Percentiles rank a stretch among this genome's conserved stretches.
phyloP scores from a whole-genome alignment of 53 echinoderm and acorn worm genomes.

The Luidia sarsii region DNA sequence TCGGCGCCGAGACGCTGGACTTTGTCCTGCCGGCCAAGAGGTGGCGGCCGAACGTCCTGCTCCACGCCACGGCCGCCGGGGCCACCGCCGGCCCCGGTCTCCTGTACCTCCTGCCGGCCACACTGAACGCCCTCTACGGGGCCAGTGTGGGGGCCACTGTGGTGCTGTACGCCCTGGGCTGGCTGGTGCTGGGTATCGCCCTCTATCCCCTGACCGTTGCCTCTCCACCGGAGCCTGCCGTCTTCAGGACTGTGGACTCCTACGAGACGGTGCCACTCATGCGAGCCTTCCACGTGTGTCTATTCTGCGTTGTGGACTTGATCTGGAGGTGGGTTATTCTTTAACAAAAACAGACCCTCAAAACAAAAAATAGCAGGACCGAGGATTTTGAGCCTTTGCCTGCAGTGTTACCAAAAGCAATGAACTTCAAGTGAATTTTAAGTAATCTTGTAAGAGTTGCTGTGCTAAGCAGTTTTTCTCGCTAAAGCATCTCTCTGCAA shows the following conservation, averaged over 20 bases:
- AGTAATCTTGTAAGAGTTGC: too few species aligned
- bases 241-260: slow-evolving; percentile 75
- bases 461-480: too few species aligned
- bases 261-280: slow-evolving; percentile 77
- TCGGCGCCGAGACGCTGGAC: slow-evolving; percentile 71
- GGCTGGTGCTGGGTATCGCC: slow-evolving; percentile 82
- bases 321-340: slow-evolving; percentile 78
- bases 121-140: slow-evolving; percentile 67
- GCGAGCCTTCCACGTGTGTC: slow-evolving; percentile 80
- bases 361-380: too few species aligned
- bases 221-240: slow-evolving; percentile 81
- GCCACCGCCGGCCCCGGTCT: slow-evolving; percentile 76
- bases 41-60: slow-evolving; percentile 75
- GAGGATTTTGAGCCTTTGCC: too few species aligned
- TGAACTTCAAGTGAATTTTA: too few species aligned
- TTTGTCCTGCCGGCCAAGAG: slow-evolving; percentile 84
- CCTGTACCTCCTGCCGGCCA: slow-evolving; percentile 76
- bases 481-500: too few species aligned
- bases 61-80: slow-evolving; percentile 74
- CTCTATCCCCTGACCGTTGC: slow-evolving; percentile 85
- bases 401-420: too few species aligned
- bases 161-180: slow-evolving; percentile 71
- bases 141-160: slow-evolving; percentile 72
- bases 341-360: too few species aligned
- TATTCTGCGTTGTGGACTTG: slow-evolving; percentile 69